Percentiles rank a stretch among this genome's conserved stretches.
Conservation (phyloP, 2,888 invertebrate species). For the Pherbina coryleti region DNA sequence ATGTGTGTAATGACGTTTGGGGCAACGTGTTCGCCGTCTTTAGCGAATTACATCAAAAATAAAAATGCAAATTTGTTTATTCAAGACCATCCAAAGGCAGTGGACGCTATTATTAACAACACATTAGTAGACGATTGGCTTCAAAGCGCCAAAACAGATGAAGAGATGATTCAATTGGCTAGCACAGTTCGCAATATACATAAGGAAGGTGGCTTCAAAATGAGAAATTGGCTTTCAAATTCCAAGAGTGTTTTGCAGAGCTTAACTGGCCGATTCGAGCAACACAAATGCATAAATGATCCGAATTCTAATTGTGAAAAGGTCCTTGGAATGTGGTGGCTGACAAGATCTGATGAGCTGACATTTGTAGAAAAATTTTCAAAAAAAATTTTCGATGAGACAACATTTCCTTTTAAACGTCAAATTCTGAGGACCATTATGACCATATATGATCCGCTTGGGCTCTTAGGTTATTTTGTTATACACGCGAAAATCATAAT, state of each 20-base stretch:
- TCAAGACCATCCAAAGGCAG: too few relatives aligned
- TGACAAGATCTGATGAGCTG: neutral
- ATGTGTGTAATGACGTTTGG: conserved; percentile 44
- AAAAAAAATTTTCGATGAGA: too few relatives aligned
- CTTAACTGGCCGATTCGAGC: too few relatives aligned
- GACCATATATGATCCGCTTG: conserved; percentile 38
- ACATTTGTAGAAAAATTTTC: neutral
- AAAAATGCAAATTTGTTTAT: conserved; percentile 26
- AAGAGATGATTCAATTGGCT: too few relatives aligned
- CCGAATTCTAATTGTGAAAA: too few relatives aligned
- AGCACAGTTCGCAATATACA: too few relatives aligned
- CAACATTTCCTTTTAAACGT: conserved; percentile 44
- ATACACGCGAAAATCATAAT: conserved; percentile 40
- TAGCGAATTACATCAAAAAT: conserved; percentile 38
- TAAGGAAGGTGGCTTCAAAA: too few relatives aligned
- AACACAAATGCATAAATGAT: too few relatives aligned
- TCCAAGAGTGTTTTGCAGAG: conserved; percentile 7
- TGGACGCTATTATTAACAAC: too few relatives aligned
- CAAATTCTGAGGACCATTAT: conserved; percentile 41
- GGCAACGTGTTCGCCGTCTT: conserved; percentile 40
- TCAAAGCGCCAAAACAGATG: too few relatives aligned
- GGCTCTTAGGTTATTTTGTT: conserved; percentile 35
- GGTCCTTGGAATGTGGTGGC: neutral
- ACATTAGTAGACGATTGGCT: too few relatives aligned
- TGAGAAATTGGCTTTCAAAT: too few relatives aligned